Percentiles rank a stretch among this genome's conserved stretches.
phyloP scores from a whole-genome alignment of 92 coral and sea anemone genomes.

The Phymanthus crucifer region DNA sequence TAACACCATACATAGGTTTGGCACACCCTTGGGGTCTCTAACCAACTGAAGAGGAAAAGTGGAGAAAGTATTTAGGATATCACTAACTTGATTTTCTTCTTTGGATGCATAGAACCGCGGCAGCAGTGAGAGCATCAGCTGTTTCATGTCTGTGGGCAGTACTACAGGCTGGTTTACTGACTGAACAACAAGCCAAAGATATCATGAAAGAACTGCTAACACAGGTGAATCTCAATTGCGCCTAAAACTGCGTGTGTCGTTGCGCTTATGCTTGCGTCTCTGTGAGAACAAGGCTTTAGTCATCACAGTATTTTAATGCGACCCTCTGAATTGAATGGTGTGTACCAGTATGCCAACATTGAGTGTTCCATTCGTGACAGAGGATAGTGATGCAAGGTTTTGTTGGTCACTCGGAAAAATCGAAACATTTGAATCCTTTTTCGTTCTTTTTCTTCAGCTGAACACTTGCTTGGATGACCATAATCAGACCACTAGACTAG shows the following conservation, averaged over 20 bases:
- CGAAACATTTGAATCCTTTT: too few species aligned
- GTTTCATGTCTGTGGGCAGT: slow-evolving; percentile 95
- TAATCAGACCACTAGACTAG: slow-evolving; percentile 85
- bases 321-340: too few species aligned
- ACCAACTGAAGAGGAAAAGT: too few species aligned
- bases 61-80: background rate
- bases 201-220: slow-evolving; percentile 86
- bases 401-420: too few species aligned
- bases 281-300: too few species aligned
- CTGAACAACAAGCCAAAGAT: slow-evolving; percentile 61
- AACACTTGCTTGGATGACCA: slow-evolving; percentile 90
- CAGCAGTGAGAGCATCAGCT: slow-evolving; percentile 95
- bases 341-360: too few species aligned
- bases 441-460: slow-evolving; percentile 44
- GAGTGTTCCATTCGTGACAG: too few species aligned
- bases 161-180: slow-evolving; percentile 72
- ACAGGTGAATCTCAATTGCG: slow-evolving; percentile 57
- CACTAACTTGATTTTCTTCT: background rate
- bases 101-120: slow-evolving; percentile 67
- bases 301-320: too few species aligned
- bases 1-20: too few species aligned
- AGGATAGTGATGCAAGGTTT: too few species aligned
- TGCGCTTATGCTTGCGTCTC: too few species aligned
- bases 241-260: background rate
- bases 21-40: too few species aligned